A percentile compares a stretch with the other conserved stretches of the same genome.
Evolutionary conservation across 1,140 invertebrate species (phyloP).

Genomic region (Scaptomyza montana): DNA sequence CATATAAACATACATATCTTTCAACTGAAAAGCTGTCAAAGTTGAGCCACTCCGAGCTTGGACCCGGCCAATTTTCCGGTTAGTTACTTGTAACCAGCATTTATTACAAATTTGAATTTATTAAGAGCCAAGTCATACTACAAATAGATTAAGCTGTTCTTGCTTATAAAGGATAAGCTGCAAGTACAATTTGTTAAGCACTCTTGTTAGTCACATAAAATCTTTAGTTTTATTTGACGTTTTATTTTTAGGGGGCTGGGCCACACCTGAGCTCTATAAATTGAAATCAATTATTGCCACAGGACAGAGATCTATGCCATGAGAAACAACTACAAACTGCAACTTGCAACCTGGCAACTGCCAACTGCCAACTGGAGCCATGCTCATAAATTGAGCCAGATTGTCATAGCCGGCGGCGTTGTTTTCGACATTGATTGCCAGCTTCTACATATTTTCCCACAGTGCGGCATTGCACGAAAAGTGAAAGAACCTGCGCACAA

Average conservation of each 20-base stretch:
- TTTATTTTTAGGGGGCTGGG: constrained; percentile 7
- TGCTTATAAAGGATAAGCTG: constrained; percentile 41
- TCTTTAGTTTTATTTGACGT: constrained; percentile 34
- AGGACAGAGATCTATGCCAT: constrained; percentile 64
- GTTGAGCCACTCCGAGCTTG: background rate
- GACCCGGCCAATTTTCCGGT: constrained; percentile 37
- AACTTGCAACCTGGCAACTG: background rate
- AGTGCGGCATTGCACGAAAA: constrained; percentile 66
- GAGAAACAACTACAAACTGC: constrained; percentile 49
- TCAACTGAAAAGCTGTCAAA: constrained; percentile 20
- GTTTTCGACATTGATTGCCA: constrained; percentile 80
- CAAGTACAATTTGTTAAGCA: background rate
- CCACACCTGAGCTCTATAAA: constrained; percentile 60
- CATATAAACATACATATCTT: background rate
- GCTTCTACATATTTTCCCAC: constrained; percentile 82
- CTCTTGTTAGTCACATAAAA: constrained; percentile 36
- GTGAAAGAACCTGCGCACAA: constrained; percentile 60
- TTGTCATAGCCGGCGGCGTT: constrained; percentile 72
- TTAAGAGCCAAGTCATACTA: constrained; percentile 10
- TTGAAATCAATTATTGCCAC: constrained; percentile 81
- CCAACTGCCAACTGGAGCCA: constrained; percentile 6
- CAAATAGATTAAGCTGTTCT: constrained; percentile 13
- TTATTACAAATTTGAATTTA: constrained; percentile 35
- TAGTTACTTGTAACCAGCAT: constrained; percentile 12
- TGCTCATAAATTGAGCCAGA: constrained; percentile 68